Percentiles rank a stretch among this genome's conserved stretches.
phyloP scores from a whole-genome alignment of 2,797 vertebrate genomes.

The Tapera naevia region DNA sequence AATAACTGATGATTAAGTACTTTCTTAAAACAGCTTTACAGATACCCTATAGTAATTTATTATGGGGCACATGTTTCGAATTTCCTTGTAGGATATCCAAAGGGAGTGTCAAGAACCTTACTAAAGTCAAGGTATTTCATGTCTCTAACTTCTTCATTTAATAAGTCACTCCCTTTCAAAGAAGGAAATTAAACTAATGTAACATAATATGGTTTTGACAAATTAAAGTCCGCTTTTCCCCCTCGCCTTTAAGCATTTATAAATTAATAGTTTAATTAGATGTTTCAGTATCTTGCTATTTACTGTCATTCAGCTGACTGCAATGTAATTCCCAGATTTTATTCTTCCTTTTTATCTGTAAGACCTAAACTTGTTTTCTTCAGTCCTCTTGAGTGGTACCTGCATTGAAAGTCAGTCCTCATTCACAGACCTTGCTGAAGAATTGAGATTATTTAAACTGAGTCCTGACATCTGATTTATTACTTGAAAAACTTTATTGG shows the following conservation, averaged over 20 bases:
- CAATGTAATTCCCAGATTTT: not conserved
- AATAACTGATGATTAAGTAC: not conserved
- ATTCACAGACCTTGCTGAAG: not conserved
- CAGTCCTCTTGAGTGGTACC: not conserved
- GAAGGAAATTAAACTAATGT: not conserved
- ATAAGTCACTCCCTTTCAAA: not conserved
- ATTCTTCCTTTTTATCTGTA: not conserved
- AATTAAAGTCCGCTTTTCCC: not conserved
- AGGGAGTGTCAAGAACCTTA: not conserved
- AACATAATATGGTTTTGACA: not conserved
- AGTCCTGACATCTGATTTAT: not conserved
- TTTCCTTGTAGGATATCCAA: not conserved
- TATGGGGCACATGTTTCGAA: not conserved
- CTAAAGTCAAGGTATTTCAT: not conserved
- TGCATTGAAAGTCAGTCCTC: not conserved
- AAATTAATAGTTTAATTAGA: not conserved
- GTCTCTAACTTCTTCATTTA: not conserved
- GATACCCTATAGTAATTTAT: not conserved
- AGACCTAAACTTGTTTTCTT: not conserved
- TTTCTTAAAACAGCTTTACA: not conserved
- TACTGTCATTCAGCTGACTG: not conserved
- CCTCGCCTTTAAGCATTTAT: not conserved
- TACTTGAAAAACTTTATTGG: not conserved
- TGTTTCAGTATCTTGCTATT: not conserved
- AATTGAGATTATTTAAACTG: not conserved